Evolutionary conservation across 2,113 vertebrate species (phyloP), one percentile per base, ranked within the genome.

Genomic region (Oryzias woworae): DNA sequence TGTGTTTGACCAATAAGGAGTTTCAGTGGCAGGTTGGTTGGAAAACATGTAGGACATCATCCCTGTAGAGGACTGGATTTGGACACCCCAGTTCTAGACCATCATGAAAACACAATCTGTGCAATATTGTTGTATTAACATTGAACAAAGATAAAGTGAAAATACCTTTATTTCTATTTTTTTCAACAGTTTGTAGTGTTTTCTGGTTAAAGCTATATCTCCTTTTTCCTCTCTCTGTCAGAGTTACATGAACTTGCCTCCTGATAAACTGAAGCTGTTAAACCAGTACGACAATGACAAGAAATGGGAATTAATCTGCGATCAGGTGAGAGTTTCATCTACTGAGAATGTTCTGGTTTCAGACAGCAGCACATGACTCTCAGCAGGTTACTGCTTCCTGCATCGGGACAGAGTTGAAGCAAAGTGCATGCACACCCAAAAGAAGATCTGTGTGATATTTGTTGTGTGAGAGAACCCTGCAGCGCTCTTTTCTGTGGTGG

Each of bases 221-320:
- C 31, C 31, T 36, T 36, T 8, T 58, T 23, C n/a, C 36, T 58
- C 0, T 56, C 67, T 58, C 26, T 2, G 63, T 78, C 89, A 99
- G 97, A 95, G 94, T 83, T 88, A 93, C 72, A 98, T 98, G 96
- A 98, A 98, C 90, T 84, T 99, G 76, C 97, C 97, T 5, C 96
- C 96, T 0, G 97, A 99, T 63, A 99, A 98, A 89, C 92, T 96
- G 82, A 88, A 94, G 81, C 90, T 98, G 44, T 84, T 99, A 51
- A 94, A 89, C 79, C 95, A 96, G 69, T 99, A 98, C 0, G 96
- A 98, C 87, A 95, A 92, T 0, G 96, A 99, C 50, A 99, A 99
- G 92, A 98, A 99, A 71, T 99, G 96, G 96, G 96, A 99, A 77
- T 89, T 99, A 69, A 91, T 99, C 77, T 98, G 96, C 53, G 95